Conservation (phyloP, 1,140 invertebrate species). For the Octopus sinensis region DNA sequence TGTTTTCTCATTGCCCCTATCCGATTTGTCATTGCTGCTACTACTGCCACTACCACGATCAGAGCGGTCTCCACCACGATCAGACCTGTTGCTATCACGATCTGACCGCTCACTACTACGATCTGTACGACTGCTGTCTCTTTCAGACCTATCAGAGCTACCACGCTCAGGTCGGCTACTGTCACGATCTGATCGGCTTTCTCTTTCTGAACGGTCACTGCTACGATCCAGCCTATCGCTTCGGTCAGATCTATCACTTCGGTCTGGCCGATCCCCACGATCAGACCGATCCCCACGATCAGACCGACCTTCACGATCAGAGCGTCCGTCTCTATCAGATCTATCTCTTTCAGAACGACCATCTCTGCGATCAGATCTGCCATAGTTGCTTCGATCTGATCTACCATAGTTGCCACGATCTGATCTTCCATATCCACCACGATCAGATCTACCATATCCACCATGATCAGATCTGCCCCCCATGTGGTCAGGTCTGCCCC, state of each 20-base stretch:
- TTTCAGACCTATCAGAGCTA: conserved; percentile 12
- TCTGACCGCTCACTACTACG: neutral
- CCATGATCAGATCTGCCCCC: conserved; percentile 3
- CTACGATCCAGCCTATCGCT: neutral
- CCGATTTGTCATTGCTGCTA: neutral
- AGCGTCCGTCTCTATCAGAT: conserved; percentile 8
- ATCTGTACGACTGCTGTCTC: neutral
- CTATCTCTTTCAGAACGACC: conserved; percentile 4
- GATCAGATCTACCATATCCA: neutral
- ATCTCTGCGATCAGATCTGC: neutral
- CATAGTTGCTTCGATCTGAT: neutral
- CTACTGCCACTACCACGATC: neutral
- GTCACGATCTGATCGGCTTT: neutral
- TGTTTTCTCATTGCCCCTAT: neutral
- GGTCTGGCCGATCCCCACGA: conserved; percentile 13
- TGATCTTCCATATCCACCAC: neutral
- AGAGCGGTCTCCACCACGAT: neutral
- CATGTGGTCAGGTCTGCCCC: neutral
- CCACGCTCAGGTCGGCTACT: neutral
- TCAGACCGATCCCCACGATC: conserved; percentile 13
- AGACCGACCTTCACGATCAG: conserved; percentile 12
- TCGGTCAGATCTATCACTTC: conserved; percentile 5
- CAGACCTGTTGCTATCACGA: neutral
- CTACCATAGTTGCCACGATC: neutral
- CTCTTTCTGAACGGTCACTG: neutral